Evolutionary conservation across 2,113 vertebrate genomes (phyloP).

Genomic region (Prietella phreatophila): DNA sequence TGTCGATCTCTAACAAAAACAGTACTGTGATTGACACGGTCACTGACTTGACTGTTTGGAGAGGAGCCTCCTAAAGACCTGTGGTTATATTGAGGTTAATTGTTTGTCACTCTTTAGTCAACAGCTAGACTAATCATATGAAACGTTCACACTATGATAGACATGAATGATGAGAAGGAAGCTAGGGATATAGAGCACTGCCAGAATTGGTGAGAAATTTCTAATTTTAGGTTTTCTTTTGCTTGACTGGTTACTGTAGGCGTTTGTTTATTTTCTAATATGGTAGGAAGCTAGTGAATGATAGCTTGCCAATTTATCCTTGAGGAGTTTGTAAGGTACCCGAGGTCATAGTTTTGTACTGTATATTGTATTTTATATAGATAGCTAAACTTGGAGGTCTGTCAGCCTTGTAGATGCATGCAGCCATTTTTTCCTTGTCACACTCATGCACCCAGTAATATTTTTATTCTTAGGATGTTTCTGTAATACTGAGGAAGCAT

Average conservation of each 20-base stretch:
- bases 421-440: not conserved
- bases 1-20: not conserved
- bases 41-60: not conserved
- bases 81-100: not conserved
- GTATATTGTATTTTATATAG: not conserved
- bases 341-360: not conserved
- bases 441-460: not conserved
- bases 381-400: not conserved
- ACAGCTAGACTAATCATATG: not conserved
- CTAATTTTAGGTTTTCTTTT: not conserved
- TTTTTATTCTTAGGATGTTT: not conserved
- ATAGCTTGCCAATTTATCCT: not conserved
- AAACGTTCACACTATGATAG: conserved; percentile 51
- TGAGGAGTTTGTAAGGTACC: not conserved
- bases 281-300: not conserved
- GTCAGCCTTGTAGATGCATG: not conserved
- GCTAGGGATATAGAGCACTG: conserved; percentile 26
- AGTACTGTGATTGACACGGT: not conserved
- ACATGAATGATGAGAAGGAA: conserved; percentile 28
- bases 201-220: not conserved
- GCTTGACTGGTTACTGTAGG: not conserved
- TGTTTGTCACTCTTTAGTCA: not conserved
- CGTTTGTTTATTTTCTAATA: not conserved
- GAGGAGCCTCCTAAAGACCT: too few relatives aligned
- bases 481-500: not conserved